Evolutionary conservation across 2,888 invertebrate species (phyloP).

Genomic region (Gryllus longicercus): DNA sequence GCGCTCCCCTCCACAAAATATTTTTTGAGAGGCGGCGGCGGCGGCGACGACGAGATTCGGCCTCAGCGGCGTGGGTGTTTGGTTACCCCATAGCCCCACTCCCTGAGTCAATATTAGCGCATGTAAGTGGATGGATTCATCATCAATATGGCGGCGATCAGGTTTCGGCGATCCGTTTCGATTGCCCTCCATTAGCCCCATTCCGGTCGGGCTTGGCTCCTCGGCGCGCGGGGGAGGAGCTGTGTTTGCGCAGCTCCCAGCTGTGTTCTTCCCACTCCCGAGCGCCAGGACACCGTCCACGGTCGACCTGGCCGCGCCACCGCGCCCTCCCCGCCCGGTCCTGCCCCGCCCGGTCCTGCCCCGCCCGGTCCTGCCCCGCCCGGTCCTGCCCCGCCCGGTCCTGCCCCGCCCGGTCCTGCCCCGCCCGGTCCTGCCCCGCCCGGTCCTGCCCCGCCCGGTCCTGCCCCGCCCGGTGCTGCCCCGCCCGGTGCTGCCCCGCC

Average conservation of each 20-base stretch:
- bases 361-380: not conserved
- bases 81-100: constrained; percentile 28
- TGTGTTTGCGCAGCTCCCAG: not conserved
- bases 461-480: no score
- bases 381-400: not conserved
- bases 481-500: no score
- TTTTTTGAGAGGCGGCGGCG: constrained; percentile 10
- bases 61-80: constrained; percentile 24
- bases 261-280: constrained; percentile 23
- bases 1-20: not conserved
- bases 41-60: constrained; percentile 23
- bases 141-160: constrained; percentile 44
- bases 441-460: not conserved
- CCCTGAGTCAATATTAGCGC: constrained; percentile 62
- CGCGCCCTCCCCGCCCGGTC: not conserved
- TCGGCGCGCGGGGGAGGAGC: not conserved
- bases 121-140: constrained; percentile 62
- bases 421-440: not conserved
- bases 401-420: not conserved
- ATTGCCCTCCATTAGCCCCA: constrained; percentile 35
- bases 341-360: no score
- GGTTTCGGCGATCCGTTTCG: constrained; percentile 40
- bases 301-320: not conserved
- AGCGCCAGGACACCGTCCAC: not conserved
- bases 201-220: constrained; percentile 25